Evolutionary conservation across 2,113 vertebrate genomes (phyloP).

Genomic region (Raja brachyura): DNA sequence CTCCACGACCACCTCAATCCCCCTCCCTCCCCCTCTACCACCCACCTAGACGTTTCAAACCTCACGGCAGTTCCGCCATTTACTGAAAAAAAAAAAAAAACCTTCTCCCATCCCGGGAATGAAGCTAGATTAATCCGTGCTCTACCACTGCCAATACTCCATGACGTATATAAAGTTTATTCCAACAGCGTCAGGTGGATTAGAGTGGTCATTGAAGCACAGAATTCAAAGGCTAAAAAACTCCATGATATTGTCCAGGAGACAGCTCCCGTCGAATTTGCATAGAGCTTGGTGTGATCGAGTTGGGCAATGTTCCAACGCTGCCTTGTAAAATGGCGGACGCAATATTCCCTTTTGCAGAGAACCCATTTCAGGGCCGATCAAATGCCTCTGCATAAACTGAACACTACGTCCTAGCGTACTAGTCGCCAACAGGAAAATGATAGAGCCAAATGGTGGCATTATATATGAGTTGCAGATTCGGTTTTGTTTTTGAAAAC

Average conservation of each 20-base stretch:
- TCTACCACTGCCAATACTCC: neutral
- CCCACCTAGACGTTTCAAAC: neutral
- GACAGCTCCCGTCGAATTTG: neutral
- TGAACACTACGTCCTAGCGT: no score
- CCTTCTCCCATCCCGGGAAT: neutral
- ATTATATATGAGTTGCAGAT: neutral
- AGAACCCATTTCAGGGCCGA: neutral
- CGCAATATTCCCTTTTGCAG: neutral
- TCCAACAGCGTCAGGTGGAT: neutral
- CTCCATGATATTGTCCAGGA: neutral
- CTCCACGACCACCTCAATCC: neutral
- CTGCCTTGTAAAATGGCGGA: neutral
- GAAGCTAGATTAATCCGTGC: neutral
- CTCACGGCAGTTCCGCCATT: neutral
- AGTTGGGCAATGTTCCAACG: neutral
- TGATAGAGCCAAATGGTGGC: neutral
- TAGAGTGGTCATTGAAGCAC: neutral
- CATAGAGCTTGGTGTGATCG: neutral
- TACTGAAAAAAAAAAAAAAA: neutral
- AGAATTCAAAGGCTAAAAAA: neutral
- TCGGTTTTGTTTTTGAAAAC: neutral
- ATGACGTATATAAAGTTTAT: neutral
- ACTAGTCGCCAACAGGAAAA: neutral
- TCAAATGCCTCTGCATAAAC: neutral
- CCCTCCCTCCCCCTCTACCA: no score